These are phyloP conservation scores for Brachionichthys hirsutus DNA, from an alignment of 2,113 vertebrate genomes.

Conservation along the genomic window DNA sequence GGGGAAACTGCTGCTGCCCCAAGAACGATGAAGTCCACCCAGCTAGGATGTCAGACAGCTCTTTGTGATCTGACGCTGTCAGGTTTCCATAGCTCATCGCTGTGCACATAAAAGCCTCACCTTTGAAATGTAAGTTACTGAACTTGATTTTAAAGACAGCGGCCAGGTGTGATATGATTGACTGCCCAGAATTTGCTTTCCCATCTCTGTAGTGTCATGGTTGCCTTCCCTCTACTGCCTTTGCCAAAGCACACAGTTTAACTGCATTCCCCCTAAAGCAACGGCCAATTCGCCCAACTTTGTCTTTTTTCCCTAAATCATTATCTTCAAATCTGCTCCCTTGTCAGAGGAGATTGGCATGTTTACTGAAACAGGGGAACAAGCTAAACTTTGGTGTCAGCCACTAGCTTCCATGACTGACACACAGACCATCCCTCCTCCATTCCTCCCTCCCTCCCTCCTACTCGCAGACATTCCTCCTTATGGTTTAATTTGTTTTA, in stretches of 20 bases:
- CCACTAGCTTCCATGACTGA: constrained; percentile 56
- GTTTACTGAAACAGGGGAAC: constrained; percentile 49
- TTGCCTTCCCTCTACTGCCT: constrained; percentile 2
- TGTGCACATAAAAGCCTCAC: neutral
- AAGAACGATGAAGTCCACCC: constrained; percentile 18
- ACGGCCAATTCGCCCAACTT: constrained; percentile 12
- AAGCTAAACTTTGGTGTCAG: constrained; percentile 28
- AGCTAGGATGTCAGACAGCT: constrained; percentile 2
- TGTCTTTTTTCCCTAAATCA: constrained; percentile 9
- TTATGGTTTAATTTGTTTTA: constrained; percentile 80
- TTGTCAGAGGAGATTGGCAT: constrained; percentile 32
- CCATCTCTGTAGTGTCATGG: constrained; percentile 24
- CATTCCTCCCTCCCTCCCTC: neutral
- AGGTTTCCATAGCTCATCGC: constrained; percentile 11
- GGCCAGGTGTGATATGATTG: neutral
- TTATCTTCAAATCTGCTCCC: constrained; percentile 18
- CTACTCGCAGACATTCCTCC: constrained; percentile 3
- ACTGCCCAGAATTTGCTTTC: constrained; percentile 7
- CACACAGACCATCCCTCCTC: constrained; percentile 46
- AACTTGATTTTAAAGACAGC: constrained; percentile 6
- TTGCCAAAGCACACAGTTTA: constrained; percentile 10
- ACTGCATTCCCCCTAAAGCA: constrained; percentile 13
- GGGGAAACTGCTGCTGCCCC: neutral
- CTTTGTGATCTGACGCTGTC: constrained; percentile 1
- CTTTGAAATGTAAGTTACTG: constrained; percentile 34